phyloP scores from a whole-genome alignment of 23 tunicate genomes.

The Halocynthia roretzi region DNA sequence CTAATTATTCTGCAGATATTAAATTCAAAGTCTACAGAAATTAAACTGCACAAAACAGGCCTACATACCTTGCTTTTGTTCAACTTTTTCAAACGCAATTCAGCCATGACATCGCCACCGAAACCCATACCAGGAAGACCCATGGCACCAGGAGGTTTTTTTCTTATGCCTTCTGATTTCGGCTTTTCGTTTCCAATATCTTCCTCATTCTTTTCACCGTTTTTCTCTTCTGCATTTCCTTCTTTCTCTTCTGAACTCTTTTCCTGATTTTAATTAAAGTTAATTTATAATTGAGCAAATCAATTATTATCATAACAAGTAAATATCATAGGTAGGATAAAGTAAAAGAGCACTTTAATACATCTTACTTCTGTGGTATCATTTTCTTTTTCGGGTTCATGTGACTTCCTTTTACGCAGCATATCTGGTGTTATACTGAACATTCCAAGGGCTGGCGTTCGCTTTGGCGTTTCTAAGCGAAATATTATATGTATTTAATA shows the following conservation, averaged over 20 bases:
- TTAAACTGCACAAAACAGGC: background rate
- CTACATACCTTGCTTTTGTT: conserved; percentile 29
- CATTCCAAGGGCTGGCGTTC: conserved; percentile 10
- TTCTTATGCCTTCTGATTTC: conserved; percentile 6
- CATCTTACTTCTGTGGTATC: too few species aligned
- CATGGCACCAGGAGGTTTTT: conserved; percentile 50
- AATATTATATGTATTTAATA: background rate
- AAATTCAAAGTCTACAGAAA: too few species aligned
- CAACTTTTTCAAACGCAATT: conserved; percentile 59
- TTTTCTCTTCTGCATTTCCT: background rate
- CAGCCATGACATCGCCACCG: conserved; percentile 55
- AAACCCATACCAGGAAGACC: conserved; percentile 64
- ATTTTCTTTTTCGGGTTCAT: too few species aligned
- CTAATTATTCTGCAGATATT: too few species aligned
- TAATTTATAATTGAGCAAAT: too few species aligned
- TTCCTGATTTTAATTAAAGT: too few species aligned
- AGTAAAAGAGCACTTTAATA: too few species aligned
- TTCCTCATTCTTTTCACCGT: conserved; percentile 18
- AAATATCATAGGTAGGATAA: too few species aligned
- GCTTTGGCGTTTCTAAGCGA: conserved; percentile 31
- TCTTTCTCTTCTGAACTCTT: too few species aligned
- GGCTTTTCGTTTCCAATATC: conserved; percentile 3
- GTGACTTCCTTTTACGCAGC: conserved; percentile 31
- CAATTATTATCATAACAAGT: too few species aligned
- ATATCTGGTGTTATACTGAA: conserved; percentile 45